Conservation (phyloP, 2,113 vertebrate genomes). For the Cebidichthys violaceus region DNA sequence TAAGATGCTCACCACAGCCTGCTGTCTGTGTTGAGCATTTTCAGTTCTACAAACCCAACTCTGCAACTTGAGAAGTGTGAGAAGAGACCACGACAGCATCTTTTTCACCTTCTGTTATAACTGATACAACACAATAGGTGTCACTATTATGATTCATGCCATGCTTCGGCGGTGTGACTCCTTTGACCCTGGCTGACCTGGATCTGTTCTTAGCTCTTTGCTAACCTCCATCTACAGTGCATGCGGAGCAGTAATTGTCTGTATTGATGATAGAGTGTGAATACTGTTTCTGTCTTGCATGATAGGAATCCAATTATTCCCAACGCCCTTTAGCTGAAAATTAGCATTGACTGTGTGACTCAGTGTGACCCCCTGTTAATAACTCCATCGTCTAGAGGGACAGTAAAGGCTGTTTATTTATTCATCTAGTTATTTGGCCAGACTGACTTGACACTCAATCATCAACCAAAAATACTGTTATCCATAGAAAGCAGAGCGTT, state of each 20-base stretch:
- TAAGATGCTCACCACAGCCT: too few species aligned
- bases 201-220: slow-evolving; percentile 21
- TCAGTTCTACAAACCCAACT: not conserved
- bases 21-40: not conserved
- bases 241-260: slow-evolving; percentile 12
- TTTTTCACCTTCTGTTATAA: not conserved
- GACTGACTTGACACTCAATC: slow-evolving; percentile 2
- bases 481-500: not conserved
- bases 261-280: slow-evolving; percentile 43
- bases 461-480: not conserved
- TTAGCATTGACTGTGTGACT: slow-evolving; percentile 50
- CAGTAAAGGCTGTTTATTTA: slow-evolving; percentile 25
- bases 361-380: slow-evolving; percentile 25
- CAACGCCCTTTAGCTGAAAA: slow-evolving; percentile 39
- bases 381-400: slow-evolving; percentile 29
- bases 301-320: slow-evolving; percentile 47
- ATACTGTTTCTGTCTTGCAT: slow-evolving; percentile 41
- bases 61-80: not conserved
- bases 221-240: not conserved
- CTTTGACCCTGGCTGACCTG: slow-evolving; percentile 1
- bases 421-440: slow-evolving; percentile 22
- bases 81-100: too few species aligned
- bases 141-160: not conserved
- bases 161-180: not conserved
- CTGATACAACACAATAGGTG: not conserved